Evolutionary conservation across 2,888 invertebrate genomes (phyloP), one percentile per base, ranked within the genome.

Genomic region (Zelleria hepariella): DNA sequence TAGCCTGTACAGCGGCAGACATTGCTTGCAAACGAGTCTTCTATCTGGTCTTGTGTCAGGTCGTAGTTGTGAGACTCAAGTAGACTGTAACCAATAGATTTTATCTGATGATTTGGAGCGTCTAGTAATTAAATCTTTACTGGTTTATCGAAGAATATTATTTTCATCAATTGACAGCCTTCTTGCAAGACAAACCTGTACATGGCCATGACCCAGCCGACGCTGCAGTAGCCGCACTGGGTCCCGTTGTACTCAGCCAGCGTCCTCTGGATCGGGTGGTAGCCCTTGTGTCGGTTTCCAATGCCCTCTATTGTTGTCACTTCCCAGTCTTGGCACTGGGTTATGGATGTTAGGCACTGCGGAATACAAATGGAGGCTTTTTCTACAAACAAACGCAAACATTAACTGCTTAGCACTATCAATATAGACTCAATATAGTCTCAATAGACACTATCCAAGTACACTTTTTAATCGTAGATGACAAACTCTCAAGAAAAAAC

Each of bases 171-270:
- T 42, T 42, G 15, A 2, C 10, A 10, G 2, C 2, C 32, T 15
- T 2, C 10, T 15, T n/a, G n/a, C n/a, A n/a, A n/a, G n/a, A n/a
- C 32, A 15, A 15, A 56, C 78, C 83, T 78, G 76, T 91, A 92
- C 93, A 94, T 93, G 68, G 91, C 92, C 94, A 94, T 94, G 49
- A 95, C 91, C 92, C 94, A 94, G 7, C 94, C 95, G 0, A 94
- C 91, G 24, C 92, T 91, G 70, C 95, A 95, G 73, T 89, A 93
- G 0, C 94, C 94, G 71, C 94, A 94, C 73, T 94, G 94, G 0
- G 92, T 91, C 0, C 93, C 94, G 68, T 93, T 91, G 68, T 90
- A 86, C 52, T 91, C 81, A 0, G 92, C 92, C 48, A 94, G 71
- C 2, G 90, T 77, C 60, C 85, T 82, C 73, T 94, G 94, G 18